Evolutionary conservation across 2,113 vertebrate genomes (phyloP), one percentile per base, ranked within the genome.

Genomic region (Dasyurus viverrinus): DNA sequence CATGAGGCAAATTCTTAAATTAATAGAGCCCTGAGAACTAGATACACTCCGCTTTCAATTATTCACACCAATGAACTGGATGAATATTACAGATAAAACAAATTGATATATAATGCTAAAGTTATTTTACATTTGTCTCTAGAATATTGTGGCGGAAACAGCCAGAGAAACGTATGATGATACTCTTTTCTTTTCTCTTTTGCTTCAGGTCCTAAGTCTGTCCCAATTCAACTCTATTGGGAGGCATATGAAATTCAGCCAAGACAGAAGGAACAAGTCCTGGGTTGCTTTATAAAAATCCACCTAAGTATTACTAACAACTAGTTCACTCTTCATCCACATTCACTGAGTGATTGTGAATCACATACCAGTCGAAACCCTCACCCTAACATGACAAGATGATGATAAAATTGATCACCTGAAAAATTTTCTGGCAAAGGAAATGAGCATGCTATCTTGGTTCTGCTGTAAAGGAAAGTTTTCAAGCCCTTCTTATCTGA

Each of bases 401-500:
- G n/a, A 53, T 76, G n/a, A 2, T 25, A 8, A 8, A 93, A 92
- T 47, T 92, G 84, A 36, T 48, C n/a, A 60, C 48, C 89, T 52
- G 30, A n/a, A 47, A 90, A 95, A 48, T 50, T 90, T 14, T 90
- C 10, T 27, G 9, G 89, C 47, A 47, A 90, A 48, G 24, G 47
- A 90, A 52, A 10, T 90, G 24, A 27, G n/a, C 48, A 10, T 48
- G 24, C 89, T 90, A 90, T 90, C 52, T 90, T 27, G 46, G 3
- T 50, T 50, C 46, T 52, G 24, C 48, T 48, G 27, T 48, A 90
- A 90, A n/a, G 25, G 30, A 96, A 55, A 14, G 2, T 84, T 93
- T 91, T 55, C 25, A 93, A 97, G 94, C 84, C 60, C 89, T 89
- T 93, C 54, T 76, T 53, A 54, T 84, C 50, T 91, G 60, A 92